phyloP scores from a whole-genome alignment of 2,797 vertebrate genomes.

The Sarcoramphus papa region DNA sequence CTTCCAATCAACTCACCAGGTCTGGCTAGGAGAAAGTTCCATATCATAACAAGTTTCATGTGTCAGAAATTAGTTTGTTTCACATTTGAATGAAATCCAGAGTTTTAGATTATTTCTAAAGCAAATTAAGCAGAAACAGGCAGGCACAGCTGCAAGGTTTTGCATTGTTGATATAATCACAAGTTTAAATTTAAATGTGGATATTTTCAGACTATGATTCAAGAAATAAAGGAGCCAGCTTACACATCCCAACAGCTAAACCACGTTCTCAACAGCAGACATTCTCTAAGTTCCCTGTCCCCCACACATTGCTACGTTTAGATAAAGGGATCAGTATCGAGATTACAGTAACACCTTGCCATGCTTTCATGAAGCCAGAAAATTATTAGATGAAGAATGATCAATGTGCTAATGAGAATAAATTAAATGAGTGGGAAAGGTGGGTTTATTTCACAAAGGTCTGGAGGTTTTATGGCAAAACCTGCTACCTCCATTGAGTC shows the following conservation, averaged over 20 bases:
- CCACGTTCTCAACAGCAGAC: not conserved
- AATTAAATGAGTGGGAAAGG: not conserved
- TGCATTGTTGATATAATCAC: not conserved
- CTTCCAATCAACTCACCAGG: not conserved
- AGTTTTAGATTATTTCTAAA: not conserved
- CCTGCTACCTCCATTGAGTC: not conserved
- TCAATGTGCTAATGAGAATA: not conserved
- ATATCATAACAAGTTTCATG: not conserved
- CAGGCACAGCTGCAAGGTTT: not conserved
- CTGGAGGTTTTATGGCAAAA: not conserved
- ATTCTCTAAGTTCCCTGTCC: not conserved
- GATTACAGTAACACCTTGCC: not conserved
- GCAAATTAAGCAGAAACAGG: not conserved
- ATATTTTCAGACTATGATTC: not conserved
- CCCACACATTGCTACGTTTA: accelerated
- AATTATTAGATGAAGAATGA: not conserved
- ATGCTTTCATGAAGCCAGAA: not conserved
- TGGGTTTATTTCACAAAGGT: not conserved
- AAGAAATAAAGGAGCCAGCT: not conserved
- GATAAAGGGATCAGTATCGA: not conserved
- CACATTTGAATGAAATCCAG: not conserved
- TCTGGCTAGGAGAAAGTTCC: not conserved
- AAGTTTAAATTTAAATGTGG: not conserved
- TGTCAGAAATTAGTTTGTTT: not conserved
- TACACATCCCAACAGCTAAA: not conserved